A percentile compares a stretch with the other conserved stretches of the same genome.
Evolutionary conservation across 92 coral and sea anemone genomes (phyloP).

Genomic region (Epizoanthus fatuus): DNA sequence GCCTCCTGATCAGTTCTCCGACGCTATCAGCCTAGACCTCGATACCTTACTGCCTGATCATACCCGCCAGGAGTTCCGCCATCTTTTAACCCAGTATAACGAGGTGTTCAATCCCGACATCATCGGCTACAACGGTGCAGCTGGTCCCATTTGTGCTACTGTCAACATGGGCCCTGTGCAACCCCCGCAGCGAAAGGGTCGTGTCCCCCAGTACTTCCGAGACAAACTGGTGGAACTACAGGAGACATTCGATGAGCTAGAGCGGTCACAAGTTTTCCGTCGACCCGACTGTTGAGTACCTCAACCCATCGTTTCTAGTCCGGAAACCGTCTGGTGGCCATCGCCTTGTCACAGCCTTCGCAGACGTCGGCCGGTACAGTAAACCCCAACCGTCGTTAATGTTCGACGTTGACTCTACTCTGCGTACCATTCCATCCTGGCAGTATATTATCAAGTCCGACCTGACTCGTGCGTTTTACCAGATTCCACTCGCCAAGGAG

Average conservation of each 20-base stretch:
- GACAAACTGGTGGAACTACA: too few relatives aligned
- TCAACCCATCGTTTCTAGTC: too few relatives aligned
- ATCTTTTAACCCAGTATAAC: not conserved
- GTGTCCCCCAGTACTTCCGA: not conserved
- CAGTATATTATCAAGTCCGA: constrained; percentile 6
- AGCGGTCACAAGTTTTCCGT: too few relatives aligned
- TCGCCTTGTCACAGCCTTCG: not conserved
- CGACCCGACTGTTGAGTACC: too few relatives aligned
- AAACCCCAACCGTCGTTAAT: constrained; percentile 26
- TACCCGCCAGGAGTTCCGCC: too few relatives aligned
- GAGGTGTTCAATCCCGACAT: not conserved
- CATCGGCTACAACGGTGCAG: not conserved
- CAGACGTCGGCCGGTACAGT: not conserved
- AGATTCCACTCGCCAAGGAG: not conserved
- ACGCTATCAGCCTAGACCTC: too few relatives aligned
- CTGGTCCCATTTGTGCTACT: not conserved
- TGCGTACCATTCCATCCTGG: not conserved
- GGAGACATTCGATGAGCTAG: too few relatives aligned
- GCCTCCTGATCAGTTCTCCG: too few relatives aligned
- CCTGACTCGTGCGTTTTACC: constrained; percentile 18
- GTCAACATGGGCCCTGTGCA: too few relatives aligned
- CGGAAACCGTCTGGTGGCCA: too few relatives aligned
- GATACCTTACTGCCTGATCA: too few relatives aligned
- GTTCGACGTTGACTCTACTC: not conserved
- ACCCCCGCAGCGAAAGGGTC: not conserved